Conservation (phyloP, 1,140 invertebrate genomes). For the Amphibalanus amphitrite region DNA sequence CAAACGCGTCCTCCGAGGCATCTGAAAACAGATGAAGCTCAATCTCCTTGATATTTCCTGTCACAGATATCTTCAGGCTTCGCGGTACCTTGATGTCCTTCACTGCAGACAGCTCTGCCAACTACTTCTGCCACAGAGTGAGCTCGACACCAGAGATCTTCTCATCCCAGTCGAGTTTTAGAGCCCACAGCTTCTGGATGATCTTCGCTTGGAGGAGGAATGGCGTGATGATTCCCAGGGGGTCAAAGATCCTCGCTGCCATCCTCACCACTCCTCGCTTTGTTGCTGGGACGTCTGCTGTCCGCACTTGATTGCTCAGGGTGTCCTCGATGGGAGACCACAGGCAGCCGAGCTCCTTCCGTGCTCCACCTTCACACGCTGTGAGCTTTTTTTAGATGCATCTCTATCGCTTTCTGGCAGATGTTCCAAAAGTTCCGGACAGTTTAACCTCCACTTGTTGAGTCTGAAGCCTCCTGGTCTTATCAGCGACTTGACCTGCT, state of each 20-base stretch:
- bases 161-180: conserved; percentile 15
- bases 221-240: conserved; percentile 18
- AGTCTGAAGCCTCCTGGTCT: conserved; percentile 13
- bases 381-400: background rate
- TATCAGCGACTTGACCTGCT: conserved; percentile 1
- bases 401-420: background rate
- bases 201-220: conserved; percentile 13
- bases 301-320: conserved; percentile 9
- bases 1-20: conserved; percentile 20
- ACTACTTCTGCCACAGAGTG: conserved; percentile 16
- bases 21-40: conserved; percentile 22
- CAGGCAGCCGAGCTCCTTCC: conserved; percentile 10
- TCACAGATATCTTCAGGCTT: background rate
- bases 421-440: background rate
- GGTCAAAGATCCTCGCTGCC: conserved; percentile 19
- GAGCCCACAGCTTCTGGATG: conserved; percentile 11
- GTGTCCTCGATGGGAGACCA: conserved; percentile 13
- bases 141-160: conserved; percentile 4
- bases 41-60: background rate
- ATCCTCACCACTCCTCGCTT: conserved; percentile 14
- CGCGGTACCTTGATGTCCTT: conserved; percentile 5
- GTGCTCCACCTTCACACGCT: too few relatives aligned
- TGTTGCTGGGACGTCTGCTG: conserved; percentile 3
- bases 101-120: conserved; percentile 5
- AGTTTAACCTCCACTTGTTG: conserved; percentile 12